A percentile compares a stretch with the other conserved stretches of the same genome.
phyloP scores from a whole-genome alignment of 2,113 vertebrate species.

The Perccottus glenii region DNA sequence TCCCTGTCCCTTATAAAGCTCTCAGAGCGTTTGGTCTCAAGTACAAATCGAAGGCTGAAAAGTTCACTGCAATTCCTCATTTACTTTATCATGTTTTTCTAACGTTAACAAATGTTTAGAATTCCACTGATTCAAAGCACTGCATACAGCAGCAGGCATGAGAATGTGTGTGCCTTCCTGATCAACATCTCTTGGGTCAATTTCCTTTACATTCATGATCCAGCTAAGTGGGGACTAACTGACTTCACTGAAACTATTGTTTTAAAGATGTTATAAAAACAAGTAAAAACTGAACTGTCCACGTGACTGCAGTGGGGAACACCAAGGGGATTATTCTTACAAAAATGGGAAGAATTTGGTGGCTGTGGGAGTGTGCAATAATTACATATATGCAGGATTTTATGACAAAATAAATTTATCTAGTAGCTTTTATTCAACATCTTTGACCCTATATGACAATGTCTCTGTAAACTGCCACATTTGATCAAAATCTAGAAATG shows the following conservation, averaged over 20 bases:
- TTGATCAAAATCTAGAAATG: too few species aligned
- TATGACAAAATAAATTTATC: too few species aligned
- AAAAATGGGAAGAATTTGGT: too few species aligned
- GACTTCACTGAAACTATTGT: too few species aligned
- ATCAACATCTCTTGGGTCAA: conserved; percentile 46
- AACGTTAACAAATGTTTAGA: conserved; percentile 13
- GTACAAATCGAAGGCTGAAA: neutral
- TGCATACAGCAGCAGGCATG: neutral
- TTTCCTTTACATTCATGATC: conserved; percentile 34
- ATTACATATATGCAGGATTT: too few species aligned
- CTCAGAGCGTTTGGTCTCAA: neutral
- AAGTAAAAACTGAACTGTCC: too few species aligned
- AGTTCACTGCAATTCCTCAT: neutral
- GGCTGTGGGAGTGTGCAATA: too few species aligned
- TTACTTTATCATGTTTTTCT: neutral
- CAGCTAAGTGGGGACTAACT: neutral
- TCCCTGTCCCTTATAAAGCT: conserved; percentile 10
- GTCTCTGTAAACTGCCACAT: neutral
- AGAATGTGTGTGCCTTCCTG: conserved; percentile 46
- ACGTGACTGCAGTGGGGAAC: too few species aligned
- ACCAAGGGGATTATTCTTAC: too few species aligned
- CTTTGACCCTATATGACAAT: neutral
- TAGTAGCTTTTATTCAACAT: neutral
- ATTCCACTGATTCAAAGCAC: conserved; percentile 27
- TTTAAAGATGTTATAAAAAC: too few species aligned